Conservation (phyloP, 2,888 invertebrate species). For the Busseola fusca region DNA sequence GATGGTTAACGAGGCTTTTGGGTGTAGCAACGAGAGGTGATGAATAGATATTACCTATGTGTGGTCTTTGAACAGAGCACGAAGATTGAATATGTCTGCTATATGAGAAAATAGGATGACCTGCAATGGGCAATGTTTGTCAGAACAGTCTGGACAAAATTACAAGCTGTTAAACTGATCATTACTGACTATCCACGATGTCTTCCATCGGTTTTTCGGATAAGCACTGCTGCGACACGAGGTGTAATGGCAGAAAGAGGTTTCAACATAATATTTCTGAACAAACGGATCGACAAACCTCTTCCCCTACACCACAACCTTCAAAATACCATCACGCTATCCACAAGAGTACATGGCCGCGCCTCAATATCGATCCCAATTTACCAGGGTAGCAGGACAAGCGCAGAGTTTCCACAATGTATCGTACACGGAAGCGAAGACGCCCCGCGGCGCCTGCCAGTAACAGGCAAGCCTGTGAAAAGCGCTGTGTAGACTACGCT, state of each 20-base stretch:
- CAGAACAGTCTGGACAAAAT: not conserved
- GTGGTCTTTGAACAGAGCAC: not conserved
- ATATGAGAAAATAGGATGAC: not conserved
- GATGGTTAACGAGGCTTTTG: constrained; percentile 17
- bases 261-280: not conserved
- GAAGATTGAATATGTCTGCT: not conserved
- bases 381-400: constrained; percentile 71
- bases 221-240: not conserved
- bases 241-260: not conserved
- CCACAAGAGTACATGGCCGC: constrained; percentile 58
- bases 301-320: constrained; percentile 37
- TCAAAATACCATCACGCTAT: constrained; percentile 63
- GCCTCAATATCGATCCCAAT: constrained; percentile 67
- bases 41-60: not conserved
- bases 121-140: not conserved
- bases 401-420: constrained; percentile 67
- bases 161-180: not conserved
- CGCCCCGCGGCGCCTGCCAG: constrained; percentile 79
- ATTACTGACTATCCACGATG: not conserved
- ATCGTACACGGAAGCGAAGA: constrained; percentile 67
- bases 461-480: constrained; percentile 68
- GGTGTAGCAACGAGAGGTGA: not conserved
- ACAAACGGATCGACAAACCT: constrained; percentile 11
- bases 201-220: not conserved
- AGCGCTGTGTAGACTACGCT: constrained; percentile 64